phyloP scores from a whole-genome alignment of 1,140 invertebrate species.

The Sipha flava region DNA sequence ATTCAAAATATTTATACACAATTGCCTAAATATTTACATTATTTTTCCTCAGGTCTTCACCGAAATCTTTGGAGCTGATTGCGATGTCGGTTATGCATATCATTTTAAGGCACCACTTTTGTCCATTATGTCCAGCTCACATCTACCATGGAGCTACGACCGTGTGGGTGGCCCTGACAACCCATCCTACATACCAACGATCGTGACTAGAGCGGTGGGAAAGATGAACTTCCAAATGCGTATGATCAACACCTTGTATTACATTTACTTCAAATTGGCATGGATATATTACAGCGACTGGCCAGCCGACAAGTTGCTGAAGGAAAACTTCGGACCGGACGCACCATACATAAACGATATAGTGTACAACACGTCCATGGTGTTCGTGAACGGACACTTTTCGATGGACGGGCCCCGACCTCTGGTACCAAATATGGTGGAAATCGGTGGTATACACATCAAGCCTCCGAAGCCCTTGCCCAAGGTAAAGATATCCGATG shows the following conservation, averaged over 20 bases:
- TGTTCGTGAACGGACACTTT: constrained; percentile 59
- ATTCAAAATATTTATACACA: too few relatives aligned
- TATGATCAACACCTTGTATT: constrained; percentile 32
- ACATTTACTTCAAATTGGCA: constrained; percentile 12
- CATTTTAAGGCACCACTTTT: constrained; percentile 48
- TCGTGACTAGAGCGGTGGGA: constrained; percentile 12
- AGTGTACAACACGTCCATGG: constrained; percentile 50
- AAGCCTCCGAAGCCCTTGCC: constrained; percentile 49
- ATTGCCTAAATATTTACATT: too few relatives aligned
- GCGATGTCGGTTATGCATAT: constrained; percentile 40
- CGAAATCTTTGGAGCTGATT: constrained; percentile 36
- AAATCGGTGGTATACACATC: constrained; percentile 60
- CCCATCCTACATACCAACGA: constrained; percentile 36
- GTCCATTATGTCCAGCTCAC: constrained; percentile 47
- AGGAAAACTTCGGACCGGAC: constrained; percentile 34
- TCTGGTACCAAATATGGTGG: constrained; percentile 53
- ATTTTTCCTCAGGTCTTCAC: constrained; percentile 33
- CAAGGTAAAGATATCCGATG: too few relatives aligned
- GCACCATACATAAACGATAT: constrained; percentile 48
- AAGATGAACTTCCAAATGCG: constrained; percentile 35
- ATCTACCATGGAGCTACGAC: constrained; percentile 53
- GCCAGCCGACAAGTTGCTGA: constrained; percentile 15
- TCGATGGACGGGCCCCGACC: constrained; percentile 51
- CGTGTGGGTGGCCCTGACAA: constrained; percentile 39
- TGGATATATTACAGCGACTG: neutral